A percentile compares a stretch with the other conserved stretches of the same genome.
These are phyloP conservation scores for Miltochrista miniata DNA, from an alignment of 2,888 invertebrate genomes.

Conservation along the genomic window DNA sequence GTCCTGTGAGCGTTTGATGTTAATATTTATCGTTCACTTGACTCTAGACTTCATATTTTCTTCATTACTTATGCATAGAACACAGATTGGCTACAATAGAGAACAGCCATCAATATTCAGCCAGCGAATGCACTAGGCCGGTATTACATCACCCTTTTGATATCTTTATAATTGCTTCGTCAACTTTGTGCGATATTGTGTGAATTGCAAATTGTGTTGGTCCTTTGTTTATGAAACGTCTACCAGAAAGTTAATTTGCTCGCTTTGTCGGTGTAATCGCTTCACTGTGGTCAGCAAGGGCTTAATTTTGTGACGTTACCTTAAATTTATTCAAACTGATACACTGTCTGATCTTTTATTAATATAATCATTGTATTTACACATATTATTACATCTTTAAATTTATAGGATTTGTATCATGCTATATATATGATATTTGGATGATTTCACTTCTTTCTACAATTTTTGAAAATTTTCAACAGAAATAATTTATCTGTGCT, in stretches of 20 bases:
- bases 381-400: too few species aligned
- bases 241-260: constrained; percentile 22
- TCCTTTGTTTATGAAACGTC: constrained; percentile 24
- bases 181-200: constrained; percentile 28
- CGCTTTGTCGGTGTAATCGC: constrained; percentile 10
- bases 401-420: too few species aligned
- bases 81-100: constrained; percentile 74
- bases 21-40: constrained; percentile 71
- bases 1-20: constrained; percentile 46
- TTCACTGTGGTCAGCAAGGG: neutral
- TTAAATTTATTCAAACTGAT: too few species aligned
- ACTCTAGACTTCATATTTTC: constrained; percentile 73
- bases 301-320: neutral
- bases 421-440: too few species aligned
- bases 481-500: too few species aligned
- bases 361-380: too few species aligned
- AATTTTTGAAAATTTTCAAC: too few species aligned
- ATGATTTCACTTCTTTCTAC: too few species aligned
- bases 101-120: constrained; percentile 76
- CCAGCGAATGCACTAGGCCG: constrained; percentile 53
- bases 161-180: constrained; percentile 38
- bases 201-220: constrained; percentile 36
- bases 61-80: constrained; percentile 81
- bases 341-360: too few species aligned
- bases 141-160: constrained; percentile 51